A percentile compares a stretch with the other conserved stretches of the same genome.
phyloP scores from a whole-genome alignment of 2,113 vertebrate species.

The Grantiella picta region DNA sequence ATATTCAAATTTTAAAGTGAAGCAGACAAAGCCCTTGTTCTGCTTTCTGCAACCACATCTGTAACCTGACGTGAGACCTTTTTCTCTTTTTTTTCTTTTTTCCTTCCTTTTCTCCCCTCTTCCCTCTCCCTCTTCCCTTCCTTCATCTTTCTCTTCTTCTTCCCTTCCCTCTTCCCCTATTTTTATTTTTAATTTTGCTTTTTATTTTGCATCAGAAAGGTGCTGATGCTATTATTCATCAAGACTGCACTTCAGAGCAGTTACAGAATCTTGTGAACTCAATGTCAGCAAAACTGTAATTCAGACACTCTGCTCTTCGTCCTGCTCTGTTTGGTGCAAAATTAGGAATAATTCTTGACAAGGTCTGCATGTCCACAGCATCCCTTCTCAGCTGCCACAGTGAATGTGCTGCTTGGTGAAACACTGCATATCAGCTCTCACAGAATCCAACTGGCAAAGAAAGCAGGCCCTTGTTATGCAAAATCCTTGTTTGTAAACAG shows the following conservation, averaged over 20 bases:
- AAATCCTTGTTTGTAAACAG: slow-evolving; percentile 40
- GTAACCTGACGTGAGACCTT: neutral
- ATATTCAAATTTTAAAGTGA: neutral
- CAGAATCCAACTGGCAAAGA: neutral
- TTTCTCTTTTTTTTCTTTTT: neutral
- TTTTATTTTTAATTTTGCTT: neutral
- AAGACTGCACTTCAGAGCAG: neutral
- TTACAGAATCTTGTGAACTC: neutral
- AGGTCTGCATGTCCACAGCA: neutral
- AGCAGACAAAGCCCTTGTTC: neutral
- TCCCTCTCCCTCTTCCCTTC: accelerated
- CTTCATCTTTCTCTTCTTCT: too few species aligned
- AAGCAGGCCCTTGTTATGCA: neutral
- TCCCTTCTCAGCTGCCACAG: neutral
- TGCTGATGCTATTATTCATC: neutral
- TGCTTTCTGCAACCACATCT: neutral
- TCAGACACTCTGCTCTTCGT: neutral
- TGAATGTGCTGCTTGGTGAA: neutral
- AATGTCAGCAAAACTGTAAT: neutral
- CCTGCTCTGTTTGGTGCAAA: neutral
- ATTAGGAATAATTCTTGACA: neutral
- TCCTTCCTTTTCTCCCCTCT: neutral
- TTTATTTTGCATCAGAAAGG: neutral
- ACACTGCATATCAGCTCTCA: neutral
- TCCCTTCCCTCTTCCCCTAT: neutral